Conservation (phyloP, 1,140 invertebrate species). For the Drosophila pandora region DNA sequence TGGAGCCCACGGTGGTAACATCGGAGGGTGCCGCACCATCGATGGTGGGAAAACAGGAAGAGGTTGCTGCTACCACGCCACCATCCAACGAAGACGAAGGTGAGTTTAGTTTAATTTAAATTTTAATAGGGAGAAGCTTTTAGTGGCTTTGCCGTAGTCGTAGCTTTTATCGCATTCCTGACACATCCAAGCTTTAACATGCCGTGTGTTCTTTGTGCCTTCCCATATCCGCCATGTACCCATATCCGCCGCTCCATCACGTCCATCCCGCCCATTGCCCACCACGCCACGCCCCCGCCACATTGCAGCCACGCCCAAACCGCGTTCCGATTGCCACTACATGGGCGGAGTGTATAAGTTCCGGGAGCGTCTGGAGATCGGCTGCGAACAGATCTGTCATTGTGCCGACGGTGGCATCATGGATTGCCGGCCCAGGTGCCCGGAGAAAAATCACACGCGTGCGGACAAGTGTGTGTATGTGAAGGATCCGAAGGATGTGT, state of each 20-base stretch:
- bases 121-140: conserved; percentile 3
- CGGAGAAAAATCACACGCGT: conserved; percentile 76
- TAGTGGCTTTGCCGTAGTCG: conserved; percentile 3
- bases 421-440: conserved; percentile 77
- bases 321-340: conserved; percentile 88
- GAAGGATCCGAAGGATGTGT: conserved; percentile 90
- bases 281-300: neutral
- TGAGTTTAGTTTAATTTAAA: conserved; percentile 31
- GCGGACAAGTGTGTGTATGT: conserved; percentile 89
- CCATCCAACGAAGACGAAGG: conserved; percentile 47
- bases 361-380: conserved; percentile 90
- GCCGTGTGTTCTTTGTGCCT: conserved; percentile 56
- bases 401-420: conserved; percentile 88
- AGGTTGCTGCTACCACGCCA: conserved; percentile 10
- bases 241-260: conserved; percentile 37
- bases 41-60: conserved; percentile 1
- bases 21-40: conserved; percentile 25
- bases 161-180: conserved; percentile 20
- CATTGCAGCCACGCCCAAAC: conserved; percentile 57
- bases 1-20: conserved; percentile 55
- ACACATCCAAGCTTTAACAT: conserved; percentile 46
- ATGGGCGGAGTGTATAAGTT: conserved; percentile 89
- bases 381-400: conserved; percentile 90
- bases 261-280: conserved; percentile 28
- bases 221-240: conserved; percentile 53